Evolutionary conservation across 2,113 vertebrate species (phyloP).

Genomic region (Elephantulus edwardii): DNA sequence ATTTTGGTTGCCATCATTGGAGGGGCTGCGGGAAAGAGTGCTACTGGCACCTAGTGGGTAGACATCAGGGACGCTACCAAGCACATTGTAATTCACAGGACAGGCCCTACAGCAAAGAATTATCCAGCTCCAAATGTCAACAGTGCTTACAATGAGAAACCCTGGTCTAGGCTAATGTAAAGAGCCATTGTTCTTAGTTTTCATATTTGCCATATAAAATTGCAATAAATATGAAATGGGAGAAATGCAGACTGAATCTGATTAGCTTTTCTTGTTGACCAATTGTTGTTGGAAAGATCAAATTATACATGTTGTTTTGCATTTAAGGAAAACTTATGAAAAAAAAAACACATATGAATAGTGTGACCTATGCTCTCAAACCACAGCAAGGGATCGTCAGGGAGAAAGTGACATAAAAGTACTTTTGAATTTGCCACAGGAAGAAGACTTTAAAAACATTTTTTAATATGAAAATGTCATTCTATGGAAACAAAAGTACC

Average conservation of each 20-base stretch:
- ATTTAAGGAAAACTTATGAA: not conserved
- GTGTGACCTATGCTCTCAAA: not conserved
- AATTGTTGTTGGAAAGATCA: constrained; percentile 56
- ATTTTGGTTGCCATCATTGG: not conserved
- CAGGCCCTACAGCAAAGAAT: not conserved
- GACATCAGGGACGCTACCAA: not conserved
- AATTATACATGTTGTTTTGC: not conserved
- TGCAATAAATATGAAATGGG: constrained; percentile 13
- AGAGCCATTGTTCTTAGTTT: not conserved
- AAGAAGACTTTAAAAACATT: not conserved
- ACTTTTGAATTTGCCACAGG: not conserved
- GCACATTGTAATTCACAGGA: not conserved
- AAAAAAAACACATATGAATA: not conserved
- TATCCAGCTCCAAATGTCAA: not conserved
- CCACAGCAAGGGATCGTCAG: not conserved
- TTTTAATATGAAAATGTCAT: constrained; percentile 67
- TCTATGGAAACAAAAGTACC: constrained; percentile 79
- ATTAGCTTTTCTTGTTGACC: not conserved
- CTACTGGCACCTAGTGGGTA: not conserved
- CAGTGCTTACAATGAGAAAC: not conserved
- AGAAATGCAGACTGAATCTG: not conserved
- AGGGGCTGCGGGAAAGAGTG: fast-evolving
- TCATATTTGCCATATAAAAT: not conserved
- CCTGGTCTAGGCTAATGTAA: not conserved
- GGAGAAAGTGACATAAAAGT: not conserved